Base-by-base conservation (phyloP, 1,140 invertebrate genomes). In the Penaeus indicus region DNA sequence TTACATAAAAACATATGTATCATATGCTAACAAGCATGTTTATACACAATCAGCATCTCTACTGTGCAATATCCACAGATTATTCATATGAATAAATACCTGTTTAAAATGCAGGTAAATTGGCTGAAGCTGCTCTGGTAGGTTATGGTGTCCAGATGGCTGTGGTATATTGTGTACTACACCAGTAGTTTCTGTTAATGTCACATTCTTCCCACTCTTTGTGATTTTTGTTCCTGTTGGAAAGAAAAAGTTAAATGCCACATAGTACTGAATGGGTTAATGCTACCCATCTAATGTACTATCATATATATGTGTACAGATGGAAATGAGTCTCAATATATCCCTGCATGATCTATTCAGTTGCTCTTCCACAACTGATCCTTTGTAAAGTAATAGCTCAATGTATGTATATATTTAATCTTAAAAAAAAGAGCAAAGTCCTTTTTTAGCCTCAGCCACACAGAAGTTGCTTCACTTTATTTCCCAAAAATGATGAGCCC, bases 101-200 rank as follows among this genome's bases (percentile, higher is more conserved):
- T 88, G 38, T 61, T 83, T 88, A n/a, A 84, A 88, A 18, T 84
- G 86, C 64, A n/a, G 25, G 25, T 64, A 79, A 63, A 78, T 21
- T 3, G 86, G 81, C 3, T 54, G 81, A 13, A 84, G 80, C 11
- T n/a, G n/a, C 2, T 61, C 38, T 3, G 81, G 86, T 22, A 88
- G 21, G 18, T 47, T 25, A 27, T 62, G 11, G 60, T 47, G 47
- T 32, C 27, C 81, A 78, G 81, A 38, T 32, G 80, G 25, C 27
- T 32, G 69, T 8, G 54, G 13, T 27, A 84, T 18, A 22, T 19
- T 84, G 27, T 88, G 69, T 18, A 79, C 54, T 22, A n/a, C 32
- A 0, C 86, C 81, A 83, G 27, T 63, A 47, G 60, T 13, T 42
- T 84, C 69, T 32, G 54, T 84, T 18, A 88, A 32, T 3, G 62